Conservation (phyloP, 53 echinoderm and acorn worm genomes). For the Glandiceps talaboti region DNA sequence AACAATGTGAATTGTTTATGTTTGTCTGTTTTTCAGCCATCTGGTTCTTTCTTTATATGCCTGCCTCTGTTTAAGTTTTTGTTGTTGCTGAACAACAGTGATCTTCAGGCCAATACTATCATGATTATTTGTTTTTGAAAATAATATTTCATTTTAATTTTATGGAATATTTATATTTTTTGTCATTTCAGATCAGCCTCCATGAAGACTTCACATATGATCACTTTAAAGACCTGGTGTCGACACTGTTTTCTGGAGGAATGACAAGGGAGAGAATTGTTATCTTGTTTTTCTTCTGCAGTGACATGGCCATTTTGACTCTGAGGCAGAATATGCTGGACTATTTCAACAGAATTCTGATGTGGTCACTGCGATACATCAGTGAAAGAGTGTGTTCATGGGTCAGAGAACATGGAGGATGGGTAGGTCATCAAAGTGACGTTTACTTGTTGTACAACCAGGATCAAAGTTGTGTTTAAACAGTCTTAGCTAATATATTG, state of each 20-base stretch:
- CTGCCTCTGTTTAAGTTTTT: too few species aligned
- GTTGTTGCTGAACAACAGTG: too few species aligned
- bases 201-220: constrained; percentile 6
- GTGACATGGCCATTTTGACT: constrained; percentile 45
- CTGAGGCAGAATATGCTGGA: constrained; percentile 19
- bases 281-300: constrained; percentile 63
- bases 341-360: constrained; percentile 35
- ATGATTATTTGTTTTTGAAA: too few species aligned
- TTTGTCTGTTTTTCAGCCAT: too few species aligned
- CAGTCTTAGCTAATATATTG: too few species aligned
- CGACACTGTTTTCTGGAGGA: constrained; percentile 32
- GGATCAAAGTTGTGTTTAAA: too few species aligned
- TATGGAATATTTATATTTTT: too few species aligned
- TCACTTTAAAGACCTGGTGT: constrained; percentile 36
- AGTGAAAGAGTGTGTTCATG: constrained; percentile 33
- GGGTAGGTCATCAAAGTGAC: constrained; percentile 70
- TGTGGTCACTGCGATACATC: constrained; percentile 48
- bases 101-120: too few species aligned
- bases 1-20: too few species aligned
- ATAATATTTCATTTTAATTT: too few species aligned
- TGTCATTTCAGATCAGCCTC: background rate
- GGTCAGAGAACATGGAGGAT: constrained; percentile 61
- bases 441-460: too few species aligned
- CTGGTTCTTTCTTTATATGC: too few species aligned
- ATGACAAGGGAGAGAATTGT: constrained; percentile 42